Conservation (phyloP, 2,797 vertebrate species). For the Sebastiscus albofasciatus region DNA sequence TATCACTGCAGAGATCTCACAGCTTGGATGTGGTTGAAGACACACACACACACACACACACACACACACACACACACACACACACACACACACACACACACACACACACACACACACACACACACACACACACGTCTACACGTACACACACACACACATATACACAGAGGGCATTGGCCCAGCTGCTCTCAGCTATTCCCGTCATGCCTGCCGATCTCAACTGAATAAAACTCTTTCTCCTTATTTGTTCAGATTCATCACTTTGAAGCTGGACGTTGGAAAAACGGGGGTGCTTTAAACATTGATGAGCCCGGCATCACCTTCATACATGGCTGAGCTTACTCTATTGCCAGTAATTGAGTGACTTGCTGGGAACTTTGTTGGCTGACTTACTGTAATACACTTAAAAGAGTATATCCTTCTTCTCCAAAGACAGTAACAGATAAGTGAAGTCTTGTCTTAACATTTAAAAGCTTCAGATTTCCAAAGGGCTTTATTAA, state of each 20-base stretch:
- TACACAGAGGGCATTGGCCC: not conserved
- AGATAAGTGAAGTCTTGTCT: not conserved
- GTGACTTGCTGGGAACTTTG: not conserved
- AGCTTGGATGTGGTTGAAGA: not conserved
- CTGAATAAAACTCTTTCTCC: slow-evolving; percentile 12
- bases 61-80: not conserved
- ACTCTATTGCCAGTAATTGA: slow-evolving; percentile 8
- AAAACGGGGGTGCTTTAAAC: not conserved
- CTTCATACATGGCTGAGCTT: not conserved
- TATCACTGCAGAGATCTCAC: slow-evolving; percentile 31
- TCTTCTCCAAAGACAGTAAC: not conserved
- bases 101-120: not conserved
- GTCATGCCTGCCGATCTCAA: slow-evolving; percentile 15
- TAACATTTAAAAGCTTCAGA: not conserved
- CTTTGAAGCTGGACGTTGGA: slow-evolving; percentile 10
- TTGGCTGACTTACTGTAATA: not conserved
- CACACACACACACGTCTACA: not conserved
- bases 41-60: not conserved
- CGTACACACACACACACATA: not conserved
- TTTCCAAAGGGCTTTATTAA: not conserved
- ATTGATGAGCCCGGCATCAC: not conserved
- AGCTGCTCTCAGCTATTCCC: slow-evolving; percentile 21
- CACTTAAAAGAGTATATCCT: not conserved
- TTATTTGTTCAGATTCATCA: slow-evolving; percentile 25
- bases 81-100: not conserved